Evolutionary conservation across 1,140 invertebrate species (phyloP), one percentile per base, ranked within the genome.

Genomic region (Drosophila saltans): DNA sequence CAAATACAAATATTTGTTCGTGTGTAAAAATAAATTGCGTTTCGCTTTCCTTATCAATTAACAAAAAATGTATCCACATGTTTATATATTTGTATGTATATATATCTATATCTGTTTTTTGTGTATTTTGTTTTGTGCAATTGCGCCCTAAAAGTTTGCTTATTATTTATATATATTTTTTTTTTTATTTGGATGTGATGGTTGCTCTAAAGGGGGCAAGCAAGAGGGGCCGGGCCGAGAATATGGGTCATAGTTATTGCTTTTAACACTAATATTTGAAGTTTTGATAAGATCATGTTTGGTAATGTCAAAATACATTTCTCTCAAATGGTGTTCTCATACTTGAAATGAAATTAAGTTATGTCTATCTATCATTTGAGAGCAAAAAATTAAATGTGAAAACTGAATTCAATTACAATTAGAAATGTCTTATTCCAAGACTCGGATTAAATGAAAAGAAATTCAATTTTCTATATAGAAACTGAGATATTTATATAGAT

Each of bases 81-180:
- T 2, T 24, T 26, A 24, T 52, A 52, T 52, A 21, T 52, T 2
- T 52, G 3, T 16, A 52, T 52, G 9, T 36, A 1, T 36, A 52
- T 67, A 45, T 33, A 21, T 48, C 28, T 67, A 41, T 75, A 48
- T 48, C 7, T 10, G 1, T 48, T 16, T 59, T 59, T 60, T 69
- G 39, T 39, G 26, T 56, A 26, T 69, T 52, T 64, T 56, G 39
- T 24, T 78, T 78, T 78, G 76, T 79, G 75, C 75, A 71, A 30
- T 10, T 61, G 61, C 75, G 45, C 67, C 66, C 64, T 72, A 71
- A 52, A 36, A 36, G 33, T 55, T 65, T 70, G 16, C 40, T 57
- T 39, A 56, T 66, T 59, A 9, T 48, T 48, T 45, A 28, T 11
- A 30, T 16, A 16, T 16, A 0, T 16, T 16, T 16, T 16, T 16